These are phyloP conservation scores for Cepaea hortensis DNA, from an alignment of 2,888 invertebrate genomes.

Conservation along the genomic window DNA sequence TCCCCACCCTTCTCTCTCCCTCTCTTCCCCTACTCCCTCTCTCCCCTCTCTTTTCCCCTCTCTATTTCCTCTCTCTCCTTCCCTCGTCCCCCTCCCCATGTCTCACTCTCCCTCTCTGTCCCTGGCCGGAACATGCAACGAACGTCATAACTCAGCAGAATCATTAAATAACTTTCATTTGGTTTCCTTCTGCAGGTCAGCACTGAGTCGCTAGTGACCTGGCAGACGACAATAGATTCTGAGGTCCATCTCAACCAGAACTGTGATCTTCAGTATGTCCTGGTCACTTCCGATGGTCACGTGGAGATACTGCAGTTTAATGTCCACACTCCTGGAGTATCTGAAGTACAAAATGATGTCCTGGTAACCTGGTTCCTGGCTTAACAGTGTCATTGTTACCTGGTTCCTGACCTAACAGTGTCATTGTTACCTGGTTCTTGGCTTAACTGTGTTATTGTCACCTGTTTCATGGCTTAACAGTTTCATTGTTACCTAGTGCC, in stretches of 20 bases:
- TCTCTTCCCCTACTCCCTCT: background rate
- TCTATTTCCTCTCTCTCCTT: background rate
- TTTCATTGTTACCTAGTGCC: too few relatives aligned
- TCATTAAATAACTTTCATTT: background rate
- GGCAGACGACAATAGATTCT: background rate
- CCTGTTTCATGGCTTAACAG: too few relatives aligned
- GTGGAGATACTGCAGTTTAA: slow-evolving; percentile 38
- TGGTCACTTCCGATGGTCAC: slow-evolving; percentile 42
- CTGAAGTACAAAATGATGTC: slow-evolving; percentile 25
- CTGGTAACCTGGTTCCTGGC: slow-evolving; percentile 44
- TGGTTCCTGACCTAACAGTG: too few relatives aligned
- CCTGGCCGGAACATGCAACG: background rate
- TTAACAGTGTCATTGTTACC: background rate
- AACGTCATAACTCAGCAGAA: background rate
- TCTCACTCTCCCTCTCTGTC: too few relatives aligned
- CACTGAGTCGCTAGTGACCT: slow-evolving; percentile 28
- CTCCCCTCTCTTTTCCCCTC: background rate
- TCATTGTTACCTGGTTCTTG: too few relatives aligned
- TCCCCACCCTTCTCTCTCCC: background rate
- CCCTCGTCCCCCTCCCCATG: background rate
- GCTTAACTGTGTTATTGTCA: too few relatives aligned
- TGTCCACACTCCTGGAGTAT: background rate
- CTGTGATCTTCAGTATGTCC: slow-evolving; percentile 20
- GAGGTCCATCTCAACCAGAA: background rate
- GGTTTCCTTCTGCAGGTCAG: slow-evolving; percentile 1